phyloP scores from a whole-genome alignment of 2,888 invertebrate genomes.

The Cremastinae sp. region DNA sequence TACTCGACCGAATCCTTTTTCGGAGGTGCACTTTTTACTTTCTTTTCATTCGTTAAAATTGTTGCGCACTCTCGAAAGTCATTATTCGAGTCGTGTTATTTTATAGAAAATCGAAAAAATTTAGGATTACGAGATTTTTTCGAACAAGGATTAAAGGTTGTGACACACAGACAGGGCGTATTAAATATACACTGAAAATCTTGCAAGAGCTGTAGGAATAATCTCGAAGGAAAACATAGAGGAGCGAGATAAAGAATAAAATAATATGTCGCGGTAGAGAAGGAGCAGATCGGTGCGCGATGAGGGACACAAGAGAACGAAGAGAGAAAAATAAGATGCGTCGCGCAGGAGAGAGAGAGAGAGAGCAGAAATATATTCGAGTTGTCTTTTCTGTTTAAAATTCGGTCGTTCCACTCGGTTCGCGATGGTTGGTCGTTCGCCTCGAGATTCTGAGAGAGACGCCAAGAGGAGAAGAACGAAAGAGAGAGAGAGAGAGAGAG shows the following conservation, averaged over 20 bases:
- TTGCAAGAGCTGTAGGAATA: too few species aligned
- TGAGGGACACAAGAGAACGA: not conserved
- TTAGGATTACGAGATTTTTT: too few species aligned
- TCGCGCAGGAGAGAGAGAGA: conserved; percentile 1
- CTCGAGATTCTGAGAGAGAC: conserved; percentile 43
- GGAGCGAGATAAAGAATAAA: not conserved
- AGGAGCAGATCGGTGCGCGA: too few species aligned
- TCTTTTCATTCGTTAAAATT: too few species aligned
- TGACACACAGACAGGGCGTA: too few species aligned
- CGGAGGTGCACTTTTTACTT: too few species aligned
- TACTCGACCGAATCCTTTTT: conserved; percentile 9
- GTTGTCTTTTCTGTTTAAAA: conserved; percentile 54
- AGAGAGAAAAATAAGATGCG: not conserved
- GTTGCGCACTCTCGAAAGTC: too few species aligned
- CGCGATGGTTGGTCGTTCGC: conserved; percentile 60
- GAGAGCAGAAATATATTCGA: not conserved
- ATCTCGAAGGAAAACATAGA: not conserved
- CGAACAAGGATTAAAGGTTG: too few species aligned
- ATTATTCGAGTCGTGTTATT: too few species aligned
- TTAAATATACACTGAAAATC: too few species aligned
- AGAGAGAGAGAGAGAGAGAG: conserved; percentile 10
- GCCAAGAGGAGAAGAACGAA: not conserved
- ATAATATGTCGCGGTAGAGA: not conserved
- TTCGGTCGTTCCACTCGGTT: conserved; percentile 63
- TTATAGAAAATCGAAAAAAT: too few species aligned